Evolutionary conservation across 2,797 vertebrate species (phyloP), one percentile per base, ranked within the genome.

Genomic region (Melanotaenia maccullochi): DNA sequence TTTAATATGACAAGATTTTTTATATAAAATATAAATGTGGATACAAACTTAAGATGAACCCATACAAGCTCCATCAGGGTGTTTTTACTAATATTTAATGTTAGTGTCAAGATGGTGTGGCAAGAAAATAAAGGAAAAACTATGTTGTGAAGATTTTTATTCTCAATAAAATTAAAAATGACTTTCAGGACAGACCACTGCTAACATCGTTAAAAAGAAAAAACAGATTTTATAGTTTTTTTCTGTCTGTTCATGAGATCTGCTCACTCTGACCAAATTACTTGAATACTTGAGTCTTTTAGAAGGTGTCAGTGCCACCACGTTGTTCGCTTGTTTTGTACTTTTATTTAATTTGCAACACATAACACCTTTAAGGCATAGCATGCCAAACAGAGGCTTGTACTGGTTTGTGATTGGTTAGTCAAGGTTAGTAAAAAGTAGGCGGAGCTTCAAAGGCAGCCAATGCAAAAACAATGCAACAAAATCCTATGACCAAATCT

Each of bases 401-500:
- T 86, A 81, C 79, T 65, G 63, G 36, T 62, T 68, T 62, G 67
- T 71, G 70, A 80, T 30, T 76, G 60, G 79, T 90, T 87, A 85
- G 58, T 84, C 16, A 66, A 30, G 22, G 52, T 88, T 83, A 87
- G 18, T 52, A 61, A 36, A 22, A 52, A 24, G 9, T 12, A 18
- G 62, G 71, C n/a, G 13, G 61, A 58, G 62, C 65, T 60, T 42
- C 40, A 75, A 18, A 61, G 51, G 68, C 60, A 84, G 85, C 72
- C 59, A 77, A 81, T 82, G 87, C 71, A 87, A 88, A 87, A 86
- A 74, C 30, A 74, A 78, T 57, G 72, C 12, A 35, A 69, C 57
- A 79, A 86, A 67, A 71, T 76, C 47, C 81, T 65, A 74, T 88
- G 79, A 90, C 90, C 89, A 60, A 93, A 94, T 91, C 85, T 5